Evolutionary conservation across 2,113 vertebrate genomes (phyloP), one percentile per base, ranked within the genome.

Genomic region (Uropsilus gracilis): DNA sequence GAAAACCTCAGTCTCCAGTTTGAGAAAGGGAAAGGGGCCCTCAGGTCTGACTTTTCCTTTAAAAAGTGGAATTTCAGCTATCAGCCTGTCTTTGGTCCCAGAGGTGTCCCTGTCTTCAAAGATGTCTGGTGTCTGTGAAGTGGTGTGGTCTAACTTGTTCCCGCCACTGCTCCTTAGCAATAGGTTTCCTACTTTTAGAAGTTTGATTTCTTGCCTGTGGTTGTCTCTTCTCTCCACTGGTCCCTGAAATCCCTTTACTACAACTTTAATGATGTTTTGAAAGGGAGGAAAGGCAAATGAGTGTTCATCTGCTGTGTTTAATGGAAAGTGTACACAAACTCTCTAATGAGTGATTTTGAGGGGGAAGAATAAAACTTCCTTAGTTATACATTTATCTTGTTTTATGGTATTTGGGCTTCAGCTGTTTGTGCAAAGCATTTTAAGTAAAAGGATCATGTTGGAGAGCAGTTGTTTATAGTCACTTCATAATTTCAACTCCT

Each of bases 351-450:
- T 14, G 1, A 30, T 63, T 37, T 77, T 30, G 50, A 30, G 50
- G 37, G 34, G 63, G 42, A 18, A 34, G 75, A 87, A 69, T 66
- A 85, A 90, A 95, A 87, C 44, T 84, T 92, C 39, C 42, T 1
- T 34, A 73, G 71, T 77, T 92, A 77, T 82, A 91, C 75, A 95
- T 92, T 81, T 77, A 89, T 92, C 69, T 18, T 34, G 59, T 96
- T 96, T 94, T 95, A 95, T 22, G 89, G 86, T 34, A 0, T 84
- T 76, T 63, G 39, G 50, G 73, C 75, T 89, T 92, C 78, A 77
- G 59, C 78, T 95, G n/a, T 91, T 96, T 63, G 42, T 94, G 93
- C 71, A 91, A 94, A 92, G 63, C 82, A 83, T 61, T 88, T 96
- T 95, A 96, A 92, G 92, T 94, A 59, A 77, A 97, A 96, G 91